Evolutionary conservation across 2,888 invertebrate genomes (phyloP), one percentile per base, ranked within the genome.

Genomic region (Orgyia antiqua): DNA sequence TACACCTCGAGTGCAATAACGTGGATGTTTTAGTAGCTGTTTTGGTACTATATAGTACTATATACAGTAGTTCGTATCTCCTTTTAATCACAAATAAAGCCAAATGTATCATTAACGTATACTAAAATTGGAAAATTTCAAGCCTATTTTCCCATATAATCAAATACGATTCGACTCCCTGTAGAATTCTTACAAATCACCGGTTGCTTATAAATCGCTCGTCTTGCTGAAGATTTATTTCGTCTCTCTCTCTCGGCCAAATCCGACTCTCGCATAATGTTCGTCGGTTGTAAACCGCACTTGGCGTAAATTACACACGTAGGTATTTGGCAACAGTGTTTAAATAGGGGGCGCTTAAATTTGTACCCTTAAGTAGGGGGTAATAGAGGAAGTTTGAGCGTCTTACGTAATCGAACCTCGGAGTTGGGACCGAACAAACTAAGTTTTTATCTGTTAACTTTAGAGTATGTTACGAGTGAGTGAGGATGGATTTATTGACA

Each of bases 381-480:
- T 69, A 71, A 74, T 72, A 71, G 71, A 56, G 63, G 66, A 75
- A 77, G 67, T 72, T 75, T 58, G 58, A 52, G 51, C 59, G 63
- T 60, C 64, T 72, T 72, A 63, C 61, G 71, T 77, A 76, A 75
- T 74, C 70, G 71, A 70, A 70, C 58, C 68, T 54, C 8, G 31
- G 48, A 51, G 56, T 59, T 47, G 58, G 56, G 51, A 49, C 52
- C 47, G 61, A 61, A 60, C 63, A 59, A 72, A 73, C 65, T 70
- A 59, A 75, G 70, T 77, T 77, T 76, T 75, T 76, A 76, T 76
- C 71, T 64, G 65, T 61, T 61, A 74, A 71, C 67, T 75, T 71
- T 58, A 52, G 55, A 62, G 60, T 65, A 57, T 59, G 62, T 67
- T 56, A 58, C 58, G 56, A 62, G 59, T 58, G 58, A 64, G 58